These are phyloP conservation scores for Silurus glanis DNA, from an alignment of 2,113 vertebrate genomes.

Conservation along the genomic window DNA sequence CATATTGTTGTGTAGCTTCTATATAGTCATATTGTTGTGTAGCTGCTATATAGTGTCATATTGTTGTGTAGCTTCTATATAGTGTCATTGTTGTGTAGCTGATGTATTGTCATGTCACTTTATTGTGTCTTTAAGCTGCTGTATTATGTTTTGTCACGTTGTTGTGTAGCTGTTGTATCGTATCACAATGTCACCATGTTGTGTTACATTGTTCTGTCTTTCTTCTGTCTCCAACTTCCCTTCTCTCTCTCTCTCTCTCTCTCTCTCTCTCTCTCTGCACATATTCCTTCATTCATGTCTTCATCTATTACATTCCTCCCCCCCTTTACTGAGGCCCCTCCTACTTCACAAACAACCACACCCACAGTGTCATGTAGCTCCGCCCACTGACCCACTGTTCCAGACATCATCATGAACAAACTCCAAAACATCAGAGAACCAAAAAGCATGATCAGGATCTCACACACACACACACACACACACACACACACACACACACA, in stretches of 20 bases:
- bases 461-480: not conserved
- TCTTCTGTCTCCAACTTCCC: not conserved
- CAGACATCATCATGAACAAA: not conserved
- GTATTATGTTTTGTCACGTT: no score
- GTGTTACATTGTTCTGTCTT: not conserved
- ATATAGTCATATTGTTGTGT: not conserved
- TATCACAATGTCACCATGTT: not conserved
- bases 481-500: not conserved
- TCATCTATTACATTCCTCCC: no score
- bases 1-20: fast-evolving
- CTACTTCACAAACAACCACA: no score
- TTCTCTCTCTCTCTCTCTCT: not conserved
- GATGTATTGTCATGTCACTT: not conserved
- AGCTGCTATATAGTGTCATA: not conserved
- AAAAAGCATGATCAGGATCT: not conserved
- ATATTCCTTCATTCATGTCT: not conserved
- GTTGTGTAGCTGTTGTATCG: not conserved
- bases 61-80: not conserved
- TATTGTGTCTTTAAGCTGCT: no score
- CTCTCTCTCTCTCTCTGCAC: not conserved
- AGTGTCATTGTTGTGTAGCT: not conserved
- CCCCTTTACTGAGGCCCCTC: no score
- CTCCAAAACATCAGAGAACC: not conserved
- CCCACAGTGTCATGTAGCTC: not conserved
- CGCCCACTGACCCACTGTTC: not conserved